Evolutionary conservation across 2,888 invertebrate species (phyloP).

Genomic region (Plusia festucae): DNA sequence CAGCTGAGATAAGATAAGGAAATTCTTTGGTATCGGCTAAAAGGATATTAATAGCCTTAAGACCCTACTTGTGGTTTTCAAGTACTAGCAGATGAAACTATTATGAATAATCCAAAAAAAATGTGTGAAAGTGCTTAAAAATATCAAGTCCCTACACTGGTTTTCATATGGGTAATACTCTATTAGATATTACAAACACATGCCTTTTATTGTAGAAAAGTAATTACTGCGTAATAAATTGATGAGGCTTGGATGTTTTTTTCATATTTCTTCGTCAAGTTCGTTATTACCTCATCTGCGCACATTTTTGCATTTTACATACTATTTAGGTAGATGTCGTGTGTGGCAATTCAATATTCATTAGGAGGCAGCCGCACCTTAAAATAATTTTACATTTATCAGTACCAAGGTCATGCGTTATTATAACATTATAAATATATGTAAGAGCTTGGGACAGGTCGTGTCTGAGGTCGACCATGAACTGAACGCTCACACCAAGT

Average conservation of each 20-base stretch:
- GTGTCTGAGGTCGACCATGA: slow-evolving; percentile 19
- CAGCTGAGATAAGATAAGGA: slow-evolving; percentile 23
- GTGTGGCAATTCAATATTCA: not conserved
- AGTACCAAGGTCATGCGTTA: slow-evolving; percentile 24
- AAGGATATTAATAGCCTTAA: not conserved
- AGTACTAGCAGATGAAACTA: too few relatives aligned
- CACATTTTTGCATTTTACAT: not conserved
- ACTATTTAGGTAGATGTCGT: not conserved
- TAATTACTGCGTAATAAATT: too few relatives aligned
- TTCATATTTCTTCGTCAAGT: too few relatives aligned
- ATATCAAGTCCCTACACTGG: too few relatives aligned
- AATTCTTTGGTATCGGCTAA: slow-evolving; percentile 16
- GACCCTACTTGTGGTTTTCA: not conserved
- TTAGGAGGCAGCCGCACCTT: not conserved
- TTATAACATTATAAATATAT: slow-evolving; percentile 24
- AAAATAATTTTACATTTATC: slow-evolving; percentile 9
- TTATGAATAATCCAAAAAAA: too few relatives aligned
- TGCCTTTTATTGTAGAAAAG: too few relatives aligned
- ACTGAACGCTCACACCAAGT: slow-evolving; percentile 9
- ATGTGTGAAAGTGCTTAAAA: too few relatives aligned
- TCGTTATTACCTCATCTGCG: not conserved
- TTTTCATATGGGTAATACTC: too few relatives aligned
- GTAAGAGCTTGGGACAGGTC: slow-evolving; percentile 16
- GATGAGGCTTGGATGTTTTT: too few relatives aligned
- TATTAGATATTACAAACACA: too few relatives aligned